Conservation (phyloP, 1,140 invertebrate species). For the Hermatobates lingyangjiaoensis region DNA sequence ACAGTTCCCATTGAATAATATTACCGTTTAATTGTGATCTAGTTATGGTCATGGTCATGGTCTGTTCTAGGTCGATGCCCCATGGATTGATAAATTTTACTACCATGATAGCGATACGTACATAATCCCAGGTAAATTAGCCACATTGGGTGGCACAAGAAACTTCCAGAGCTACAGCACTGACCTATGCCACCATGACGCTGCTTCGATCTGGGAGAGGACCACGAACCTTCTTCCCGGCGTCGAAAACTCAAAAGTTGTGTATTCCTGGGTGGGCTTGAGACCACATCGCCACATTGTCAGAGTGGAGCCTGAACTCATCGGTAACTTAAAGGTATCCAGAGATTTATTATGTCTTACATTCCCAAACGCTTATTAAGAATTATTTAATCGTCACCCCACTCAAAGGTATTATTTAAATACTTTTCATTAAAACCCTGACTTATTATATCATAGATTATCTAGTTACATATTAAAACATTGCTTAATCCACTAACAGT, state of each 20-base stretch:
- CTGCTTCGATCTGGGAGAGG: constrained; percentile 48
- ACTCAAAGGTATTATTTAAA: no score
- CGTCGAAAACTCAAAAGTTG: constrained; percentile 31
- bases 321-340: constrained; percentile 8
- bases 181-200: constrained; percentile 47
- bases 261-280: constrained; percentile 49
- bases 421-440: no score
- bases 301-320: constrained; percentile 39
- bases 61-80: no score
- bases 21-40: no score
- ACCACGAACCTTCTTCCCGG: constrained; percentile 50
- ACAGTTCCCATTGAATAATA: no score
- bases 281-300: constrained; percentile 42
- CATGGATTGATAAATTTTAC: no score
- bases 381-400: no score
- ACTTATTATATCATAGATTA: no score
- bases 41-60: no score
- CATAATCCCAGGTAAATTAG: constrained; percentile 50
- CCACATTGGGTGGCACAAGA: constrained; percentile 66
- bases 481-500: no score
- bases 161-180: constrained; percentile 59
- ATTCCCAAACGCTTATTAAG: no score
- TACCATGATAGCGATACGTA: constrained; percentile 69
- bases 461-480: no score
- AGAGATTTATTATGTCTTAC: neutral